Evolutionary conservation across 2,797 vertebrate genomes (phyloP).

Genomic region (Neomorphus geoffroyi): DNA sequence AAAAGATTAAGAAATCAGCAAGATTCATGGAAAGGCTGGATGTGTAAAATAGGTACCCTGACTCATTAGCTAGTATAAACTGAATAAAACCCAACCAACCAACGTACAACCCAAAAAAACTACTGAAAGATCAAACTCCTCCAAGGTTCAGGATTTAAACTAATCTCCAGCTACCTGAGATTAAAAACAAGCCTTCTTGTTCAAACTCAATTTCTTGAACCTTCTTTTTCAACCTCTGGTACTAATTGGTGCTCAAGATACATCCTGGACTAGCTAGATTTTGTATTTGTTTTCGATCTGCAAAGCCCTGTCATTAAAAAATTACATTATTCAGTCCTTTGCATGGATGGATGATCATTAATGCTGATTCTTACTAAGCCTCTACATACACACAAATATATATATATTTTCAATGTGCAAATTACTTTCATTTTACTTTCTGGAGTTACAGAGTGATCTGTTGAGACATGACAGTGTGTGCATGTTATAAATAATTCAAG

Average conservation of each 20-base stretch:
- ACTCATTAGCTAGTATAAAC: neutral
- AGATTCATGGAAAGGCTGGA: neutral
- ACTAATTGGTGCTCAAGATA: neutral
- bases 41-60: neutral
- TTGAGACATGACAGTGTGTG: neutral
- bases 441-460: neutral
- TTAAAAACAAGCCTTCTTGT: neutral
- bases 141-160: neutral
- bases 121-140: neutral
- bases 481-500: slow-evolving; percentile 25
- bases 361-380: neutral
- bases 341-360: neutral
- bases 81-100: neutral
- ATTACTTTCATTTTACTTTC: slow-evolving; percentile 16
- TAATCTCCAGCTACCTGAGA: neutral
- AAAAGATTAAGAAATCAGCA: neutral
- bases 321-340: neutral
- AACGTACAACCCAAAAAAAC: neutral
- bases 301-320: neutral
- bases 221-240: neutral
- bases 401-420: neutral
- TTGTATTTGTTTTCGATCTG: neutral
- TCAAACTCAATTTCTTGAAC: neutral
- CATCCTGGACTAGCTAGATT: neutral
- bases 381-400: neutral